Base-by-base conservation (phyloP, 1,140 invertebrate species). In the Drosophila kanapiae region DNA sequence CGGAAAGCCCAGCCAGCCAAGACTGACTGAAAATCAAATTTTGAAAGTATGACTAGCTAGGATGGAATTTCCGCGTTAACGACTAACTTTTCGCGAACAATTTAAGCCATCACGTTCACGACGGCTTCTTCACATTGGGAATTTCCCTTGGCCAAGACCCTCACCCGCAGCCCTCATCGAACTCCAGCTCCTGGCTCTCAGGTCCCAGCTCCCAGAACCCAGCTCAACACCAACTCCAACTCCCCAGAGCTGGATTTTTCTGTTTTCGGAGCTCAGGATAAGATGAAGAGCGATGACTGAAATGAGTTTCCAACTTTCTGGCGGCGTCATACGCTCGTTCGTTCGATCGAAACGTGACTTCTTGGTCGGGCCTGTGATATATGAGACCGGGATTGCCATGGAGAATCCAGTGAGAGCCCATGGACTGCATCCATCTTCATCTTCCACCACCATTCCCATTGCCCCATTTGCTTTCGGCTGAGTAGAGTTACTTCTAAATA, bases 321-420 rank as follows among this genome's bases (percentile, higher is more conserved):
- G 48, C 60, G n/a, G 27, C 59, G 18, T 47, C 71, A 47, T 53
- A 75, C 58, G 49, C 56, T 72, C 62, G 74, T 58, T 58, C 53
- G 49, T 63, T 61, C 71, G 74, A 65, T 75, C 53, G 53, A 58
- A 75, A 75, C 74, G 71, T 76, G 74, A 75, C 74, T 76, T 75
- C 72, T 47, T 45, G 37, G 48, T 53, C 23, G 40, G 11, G 7
- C 18, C 38, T 40, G 53, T 53, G 61, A 67, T 67, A 69, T 69
- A 67, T 61, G 65, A 60, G 14, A 47, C 54, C 16, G 48, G 40
- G 69, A 72, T 38, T 72, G 54, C 64, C 47, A 43, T 65, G 47
- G 29, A 18, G 23, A 47, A 16, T 1, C 23, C 8, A 35, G 9
- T 3, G 33, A 35, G 16, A 13, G 10, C 13, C 23, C 35, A 9